Evolutionary conservation across 2,113 vertebrate genomes (phyloP).

Genomic region (Quiscalus mexicanus): DNA sequence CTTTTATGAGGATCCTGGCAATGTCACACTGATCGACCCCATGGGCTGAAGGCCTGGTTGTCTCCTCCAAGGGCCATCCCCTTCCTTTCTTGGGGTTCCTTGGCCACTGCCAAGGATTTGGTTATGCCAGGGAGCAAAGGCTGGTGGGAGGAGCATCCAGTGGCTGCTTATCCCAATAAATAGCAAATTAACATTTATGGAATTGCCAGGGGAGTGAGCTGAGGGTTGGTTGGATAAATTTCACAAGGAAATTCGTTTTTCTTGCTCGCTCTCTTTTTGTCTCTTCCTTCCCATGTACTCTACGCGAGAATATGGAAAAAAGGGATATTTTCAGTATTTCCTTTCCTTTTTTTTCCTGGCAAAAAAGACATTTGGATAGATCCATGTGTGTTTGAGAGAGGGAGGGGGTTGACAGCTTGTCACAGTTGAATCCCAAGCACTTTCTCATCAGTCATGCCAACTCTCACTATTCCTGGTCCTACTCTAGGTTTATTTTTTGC

Average conservation of each 20-base stretch:
- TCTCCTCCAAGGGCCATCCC: neutral
- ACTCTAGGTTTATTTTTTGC: neutral
- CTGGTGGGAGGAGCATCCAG: neutral
- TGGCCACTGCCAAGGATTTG: neutral
- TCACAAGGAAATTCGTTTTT: neutral
- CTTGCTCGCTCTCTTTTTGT: neutral
- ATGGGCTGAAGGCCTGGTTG: neutral
- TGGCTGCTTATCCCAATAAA: neutral
- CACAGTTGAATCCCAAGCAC: neutral
- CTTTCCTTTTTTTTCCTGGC: neutral
- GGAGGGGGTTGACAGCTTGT: neutral
- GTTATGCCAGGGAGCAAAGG: neutral
- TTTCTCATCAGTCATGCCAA: neutral
- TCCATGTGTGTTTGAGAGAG: neutral
- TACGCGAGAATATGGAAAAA: neutral
- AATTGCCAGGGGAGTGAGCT: neutral
- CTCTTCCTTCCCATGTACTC: neutral
- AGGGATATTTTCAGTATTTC: neutral
- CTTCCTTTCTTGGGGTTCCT: rapidly evolving
- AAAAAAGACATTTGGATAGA: neutral
- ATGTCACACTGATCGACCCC: neutral
- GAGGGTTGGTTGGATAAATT: neutral
- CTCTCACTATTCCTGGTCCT: neutral
- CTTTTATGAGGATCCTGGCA: neutral
- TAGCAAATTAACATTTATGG: neutral